Evolutionary conservation across 2,797 vertebrate genomes (phyloP).

Genomic region (Lagorchestes hirsutus): DNA sequence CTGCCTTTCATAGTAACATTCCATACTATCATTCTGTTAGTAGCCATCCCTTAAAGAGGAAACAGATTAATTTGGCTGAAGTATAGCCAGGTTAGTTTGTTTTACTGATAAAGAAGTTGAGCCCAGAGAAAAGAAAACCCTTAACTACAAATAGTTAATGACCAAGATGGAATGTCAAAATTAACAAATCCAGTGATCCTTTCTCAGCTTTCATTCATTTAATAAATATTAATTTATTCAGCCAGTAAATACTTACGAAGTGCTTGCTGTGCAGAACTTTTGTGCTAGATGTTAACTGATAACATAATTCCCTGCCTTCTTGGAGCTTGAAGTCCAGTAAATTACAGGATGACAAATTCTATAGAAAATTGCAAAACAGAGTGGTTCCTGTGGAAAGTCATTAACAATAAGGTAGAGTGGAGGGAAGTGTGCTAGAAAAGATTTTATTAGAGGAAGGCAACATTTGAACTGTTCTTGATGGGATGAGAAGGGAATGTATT

Average conservation of each 20-base stretch:
- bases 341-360: not conserved
- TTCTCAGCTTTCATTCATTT: conserved; percentile 1
- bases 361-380: not conserved
- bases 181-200: not conserved
- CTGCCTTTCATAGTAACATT: conserved; percentile 22
- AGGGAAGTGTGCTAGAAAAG: not conserved
- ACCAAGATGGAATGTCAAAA: not conserved
- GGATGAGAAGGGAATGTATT: not conserved
- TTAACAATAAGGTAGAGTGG: not conserved
- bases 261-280: not conserved
- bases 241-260: not conserved
- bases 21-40: not conserved
- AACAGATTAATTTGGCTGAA: not conserved
- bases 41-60: not conserved
- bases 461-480: not conserved
- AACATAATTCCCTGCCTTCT: not conserved
- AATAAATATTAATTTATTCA: not conserved
- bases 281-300: not conserved
- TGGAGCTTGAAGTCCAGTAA: not conserved
- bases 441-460: not conserved
- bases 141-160: not conserved
- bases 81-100: not conserved
- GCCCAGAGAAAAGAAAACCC: not conserved
- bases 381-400: not conserved
- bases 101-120: not conserved